A percentile compares a stretch with the other conserved stretches of the same genome.
Evolutionary conservation across 2,797 vertebrate genomes (phyloP).

Genomic region (Pitangus sulphuratus): DNA sequence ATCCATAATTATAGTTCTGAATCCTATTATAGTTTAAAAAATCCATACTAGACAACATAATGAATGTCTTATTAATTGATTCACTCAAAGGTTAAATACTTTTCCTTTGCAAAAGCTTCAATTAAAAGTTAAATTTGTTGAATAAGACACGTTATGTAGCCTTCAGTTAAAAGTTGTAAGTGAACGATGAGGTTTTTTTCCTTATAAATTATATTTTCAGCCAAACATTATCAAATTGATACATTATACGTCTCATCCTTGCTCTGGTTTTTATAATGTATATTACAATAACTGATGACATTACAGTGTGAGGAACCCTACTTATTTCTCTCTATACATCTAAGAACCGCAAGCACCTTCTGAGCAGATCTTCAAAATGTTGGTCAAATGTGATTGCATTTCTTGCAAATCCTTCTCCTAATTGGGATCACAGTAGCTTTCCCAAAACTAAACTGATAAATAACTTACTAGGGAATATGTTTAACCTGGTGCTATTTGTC

Average conservation of each 20-base stretch:
- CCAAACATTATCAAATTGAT: background rate
- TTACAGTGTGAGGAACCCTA: background rate
- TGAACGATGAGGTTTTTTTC: background rate
- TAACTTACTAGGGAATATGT: background rate
- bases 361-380: background rate
- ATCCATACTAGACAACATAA: background rate
- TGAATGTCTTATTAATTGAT: background rate
- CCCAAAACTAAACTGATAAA: background rate
- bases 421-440: background rate
- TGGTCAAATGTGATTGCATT: background rate
- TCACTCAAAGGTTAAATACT: background rate
- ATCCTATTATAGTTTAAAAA: background rate
- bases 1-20: background rate
- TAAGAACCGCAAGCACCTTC: background rate
- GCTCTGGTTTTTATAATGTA: background rate
- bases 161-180: background rate
- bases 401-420: background rate
- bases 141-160: background rate
- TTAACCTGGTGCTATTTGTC: background rate
- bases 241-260: background rate
- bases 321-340: background rate
- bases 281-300: background rate
- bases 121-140: background rate
- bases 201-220: background rate
- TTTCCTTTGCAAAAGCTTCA: background rate